Evolutionary conservation across 2,797 vertebrate genomes (phyloP), one percentile per base, ranked within the genome.

Genomic region (Pantherophis vulpinus): DNA sequence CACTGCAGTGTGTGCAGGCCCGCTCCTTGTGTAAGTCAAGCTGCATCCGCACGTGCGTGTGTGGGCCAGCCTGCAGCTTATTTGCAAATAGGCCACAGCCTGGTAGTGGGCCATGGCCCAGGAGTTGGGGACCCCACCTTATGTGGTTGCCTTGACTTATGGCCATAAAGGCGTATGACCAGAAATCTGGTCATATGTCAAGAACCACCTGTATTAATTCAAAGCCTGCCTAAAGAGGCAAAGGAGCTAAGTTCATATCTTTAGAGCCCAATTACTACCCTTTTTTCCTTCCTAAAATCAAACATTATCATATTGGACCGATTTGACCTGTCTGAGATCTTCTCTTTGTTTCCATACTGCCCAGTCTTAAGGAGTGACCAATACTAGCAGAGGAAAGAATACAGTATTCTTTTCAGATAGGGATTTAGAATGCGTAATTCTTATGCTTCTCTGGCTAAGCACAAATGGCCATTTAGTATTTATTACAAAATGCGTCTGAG

Each of bases 31-130:
- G 29, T 27, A 66, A n/a, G 2, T 66, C 61, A 66, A 66, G 61
- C 11, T 66, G 61, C 27, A 66, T 29, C 61, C 11, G 2, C 61
- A n/a, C 0, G 1, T 0, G 0, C 1, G 2, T 74, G 2, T 2
- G 32, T 1, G 14, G n/a, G n/a, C n/a, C 66, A 16, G 7, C 66
- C 66, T 32, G 1, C n/a, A 18, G 16, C 32, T 8, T 20, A 7
- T 16, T 37, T 74, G 70, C 16, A 8, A 74, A 74, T 37, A 37
- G 70, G 32, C 32, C 32, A 74, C 16, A 74, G 70, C 18, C 7
- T 32, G 7, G 16, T 74, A 18, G 66, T 18, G n/a, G n/a, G n/a
- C 6, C 2, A 0, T 18, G n/a, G n/a, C 66, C n/a, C 14, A 74
- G 14, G 16, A 9, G 32, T 74, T 18, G 70, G 16, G 16, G 14